Conservation (phyloP, 1,140 invertebrate species). For the Aleiodes sp. region DNA sequence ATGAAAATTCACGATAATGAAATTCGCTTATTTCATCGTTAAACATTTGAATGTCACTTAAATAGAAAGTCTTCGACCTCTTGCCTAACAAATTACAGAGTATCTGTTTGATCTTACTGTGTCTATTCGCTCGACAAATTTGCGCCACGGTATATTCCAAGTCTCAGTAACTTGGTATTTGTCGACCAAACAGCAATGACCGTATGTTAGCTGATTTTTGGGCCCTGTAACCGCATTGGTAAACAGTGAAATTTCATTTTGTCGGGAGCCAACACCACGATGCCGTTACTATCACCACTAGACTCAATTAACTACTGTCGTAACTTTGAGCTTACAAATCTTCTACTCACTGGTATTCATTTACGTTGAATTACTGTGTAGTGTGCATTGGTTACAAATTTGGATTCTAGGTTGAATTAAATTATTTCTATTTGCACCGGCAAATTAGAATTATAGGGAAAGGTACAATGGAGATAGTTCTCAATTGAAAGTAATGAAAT, state of each 20-base stretch:
- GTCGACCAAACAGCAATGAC: slow-evolving; percentile 32
- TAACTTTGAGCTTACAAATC: slow-evolving; percentile 9
- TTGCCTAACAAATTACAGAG: too few relatives aligned
- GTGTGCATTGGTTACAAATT: neutral
- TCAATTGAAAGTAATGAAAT: too few relatives aligned
- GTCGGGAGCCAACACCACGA: slow-evolving; percentile 16
- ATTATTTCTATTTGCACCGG: neutral
- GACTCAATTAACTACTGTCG: slow-evolving; percentile 13
- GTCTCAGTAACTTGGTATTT: slow-evolving; percentile 5
- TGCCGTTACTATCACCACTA: slow-evolving; percentile 13
- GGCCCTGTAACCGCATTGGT: slow-evolving; percentile 34
- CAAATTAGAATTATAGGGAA: too few relatives aligned
- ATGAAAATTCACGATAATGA: too few relatives aligned
- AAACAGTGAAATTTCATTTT: slow-evolving; percentile 37
- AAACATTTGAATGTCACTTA: too few relatives aligned
- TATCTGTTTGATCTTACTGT: too few relatives aligned
- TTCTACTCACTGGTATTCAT: neutral
- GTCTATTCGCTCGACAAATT: too few relatives aligned
- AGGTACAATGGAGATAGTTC: too few relatives aligned
- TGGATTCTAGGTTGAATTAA: neutral
- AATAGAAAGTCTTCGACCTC: too few relatives aligned
- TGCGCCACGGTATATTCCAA: neutral
- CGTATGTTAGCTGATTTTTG: slow-evolving; percentile 35
- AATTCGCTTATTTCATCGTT: too few relatives aligned
- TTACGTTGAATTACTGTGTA: slow-evolving; percentile 1